Base-by-base conservation (phyloP, 2,888 invertebrate genomes). In the Alsophila aescularia region DNA sequence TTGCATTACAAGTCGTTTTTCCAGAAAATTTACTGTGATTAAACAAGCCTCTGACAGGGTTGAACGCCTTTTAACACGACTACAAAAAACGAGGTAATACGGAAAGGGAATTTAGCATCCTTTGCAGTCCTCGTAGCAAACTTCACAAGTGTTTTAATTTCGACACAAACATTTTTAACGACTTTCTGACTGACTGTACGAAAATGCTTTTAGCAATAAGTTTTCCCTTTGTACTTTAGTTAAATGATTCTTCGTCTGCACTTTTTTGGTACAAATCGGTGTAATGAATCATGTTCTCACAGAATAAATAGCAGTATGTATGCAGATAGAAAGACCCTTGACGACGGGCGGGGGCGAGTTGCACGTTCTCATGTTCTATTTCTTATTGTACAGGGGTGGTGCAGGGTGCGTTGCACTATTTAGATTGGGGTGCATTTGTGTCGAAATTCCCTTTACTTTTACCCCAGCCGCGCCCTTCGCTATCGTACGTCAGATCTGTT, bases 351-450 rank as follows among this genome's bases (percentile, higher is more conserved):
- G 29, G n/a, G 29, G 29, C 10, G 10, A 53, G 42, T 48, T 49
- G 37, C 54, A 54, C 54, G 37, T 54, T 54, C 42, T 44, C 45
- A 44, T 50, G 55, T 51, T 50, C 55, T 56, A 47, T 51, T 56
- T 51, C 55, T 56, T 51, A 41, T 51, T 45, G 37, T 31, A 32
- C 36, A 31, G 5, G 45, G 40, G 40, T 45, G 40, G 32, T 34
- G 32, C n/a, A 41, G 42, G 53, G 48, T 27, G 45, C 13, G 42
- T 0, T 42, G 41, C 45, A 36, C 40, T 37, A 14, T 29, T 52
- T 41, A 40, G 35, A 7, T 21, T 41, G 31, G 55, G 50, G 55
- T 50, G 55, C 55, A 56, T 39, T 34, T 27, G 42, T 31, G 36
- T 43, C 34, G 15, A 31, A 39, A 18, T 10, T 27, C 45, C 52